Evolutionary conservation across 1,140 invertebrate genomes (phyloP).

Genomic region (Brachionus rotundiformis): DNA sequence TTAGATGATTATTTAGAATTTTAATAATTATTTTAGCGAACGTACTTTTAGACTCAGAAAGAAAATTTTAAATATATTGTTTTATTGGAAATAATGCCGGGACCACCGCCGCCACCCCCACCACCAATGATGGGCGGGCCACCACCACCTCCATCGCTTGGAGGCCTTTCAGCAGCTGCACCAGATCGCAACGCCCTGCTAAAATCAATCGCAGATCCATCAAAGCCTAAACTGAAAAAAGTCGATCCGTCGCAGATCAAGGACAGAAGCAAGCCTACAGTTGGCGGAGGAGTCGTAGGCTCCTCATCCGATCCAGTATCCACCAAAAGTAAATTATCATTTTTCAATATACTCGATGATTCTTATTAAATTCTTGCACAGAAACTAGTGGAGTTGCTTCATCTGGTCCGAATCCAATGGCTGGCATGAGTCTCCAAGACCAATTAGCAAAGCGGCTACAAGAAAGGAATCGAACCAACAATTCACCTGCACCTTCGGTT

Average conservation of each 20-base stretch:
- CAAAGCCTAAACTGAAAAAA: constrained; percentile 24
- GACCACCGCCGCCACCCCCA: constrained; percentile 31
- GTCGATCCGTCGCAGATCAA: constrained; percentile 14
- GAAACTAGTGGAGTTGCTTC: background rate
- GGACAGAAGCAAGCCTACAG: background rate
- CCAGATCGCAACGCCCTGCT: background rate
- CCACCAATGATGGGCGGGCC: constrained; percentile 11
- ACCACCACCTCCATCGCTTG: background rate
- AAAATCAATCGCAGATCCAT: constrained; percentile 36
- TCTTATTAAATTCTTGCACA: background rate
- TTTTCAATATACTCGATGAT: background rate
- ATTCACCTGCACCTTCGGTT: background rate
- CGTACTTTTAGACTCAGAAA: background rate
- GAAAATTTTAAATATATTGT: background rate
- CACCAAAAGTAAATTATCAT: background rate
- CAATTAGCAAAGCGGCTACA: constrained; percentile 17
- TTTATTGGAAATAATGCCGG: constrained; percentile 18
- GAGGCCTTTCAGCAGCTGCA: background rate
- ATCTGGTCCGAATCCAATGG: background rate
- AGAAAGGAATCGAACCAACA: background rate
- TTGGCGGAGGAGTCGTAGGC: background rate
- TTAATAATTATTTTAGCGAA: background rate
- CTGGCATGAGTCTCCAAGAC: constrained; percentile 36
- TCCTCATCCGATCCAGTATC: background rate
- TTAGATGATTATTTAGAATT: background rate